Evolutionary conservation across 2,888 invertebrate species (phyloP).

Genomic region (Morpho achilles): DNA sequence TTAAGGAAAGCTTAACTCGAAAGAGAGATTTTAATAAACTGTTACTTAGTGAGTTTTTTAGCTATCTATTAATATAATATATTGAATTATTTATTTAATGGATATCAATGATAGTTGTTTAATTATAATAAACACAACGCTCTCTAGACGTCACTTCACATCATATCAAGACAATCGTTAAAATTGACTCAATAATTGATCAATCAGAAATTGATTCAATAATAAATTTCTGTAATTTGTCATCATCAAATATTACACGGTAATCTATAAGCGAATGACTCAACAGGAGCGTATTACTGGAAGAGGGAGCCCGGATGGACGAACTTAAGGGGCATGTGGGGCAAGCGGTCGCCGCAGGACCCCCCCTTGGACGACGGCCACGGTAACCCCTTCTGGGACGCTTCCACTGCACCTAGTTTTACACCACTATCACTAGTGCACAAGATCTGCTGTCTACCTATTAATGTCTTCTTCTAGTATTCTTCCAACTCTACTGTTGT

Average conservation of each 20-base stretch:
- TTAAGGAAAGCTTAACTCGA: too few relatives aligned
- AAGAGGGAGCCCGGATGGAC: conserved; percentile 89
- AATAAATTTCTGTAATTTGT: too few relatives aligned
- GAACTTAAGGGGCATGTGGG: conserved; percentile 89
- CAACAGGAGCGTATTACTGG: conserved; percentile 84
- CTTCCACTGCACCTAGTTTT: conserved; percentile 18
- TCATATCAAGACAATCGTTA: too few relatives aligned
- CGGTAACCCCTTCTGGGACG: conserved; percentile 44
- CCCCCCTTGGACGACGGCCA: conserved; percentile 47
- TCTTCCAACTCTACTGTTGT: neutral
- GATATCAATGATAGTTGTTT: too few relatives aligned
- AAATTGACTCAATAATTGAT: too few relatives aligned
- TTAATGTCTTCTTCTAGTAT: conserved; percentile 1
- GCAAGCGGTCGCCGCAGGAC: conserved; percentile 79
- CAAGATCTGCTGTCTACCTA: conserved; percentile 20
- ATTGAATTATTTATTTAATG: too few relatives aligned
- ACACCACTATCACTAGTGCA: conserved; percentile 10
- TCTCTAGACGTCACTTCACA: too few relatives aligned
- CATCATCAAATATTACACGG: neutral
- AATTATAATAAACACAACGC: too few relatives aligned
- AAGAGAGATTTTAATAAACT: too few relatives aligned
- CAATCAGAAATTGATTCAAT: too few relatives aligned
- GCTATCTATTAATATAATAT: too few relatives aligned
- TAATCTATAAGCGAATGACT: conserved; percentile 19
- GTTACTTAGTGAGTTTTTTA: too few relatives aligned